Conservation (phyloP, 2,888 invertebrate genomes). For the Gastracanthus pulcherrimus region DNA sequence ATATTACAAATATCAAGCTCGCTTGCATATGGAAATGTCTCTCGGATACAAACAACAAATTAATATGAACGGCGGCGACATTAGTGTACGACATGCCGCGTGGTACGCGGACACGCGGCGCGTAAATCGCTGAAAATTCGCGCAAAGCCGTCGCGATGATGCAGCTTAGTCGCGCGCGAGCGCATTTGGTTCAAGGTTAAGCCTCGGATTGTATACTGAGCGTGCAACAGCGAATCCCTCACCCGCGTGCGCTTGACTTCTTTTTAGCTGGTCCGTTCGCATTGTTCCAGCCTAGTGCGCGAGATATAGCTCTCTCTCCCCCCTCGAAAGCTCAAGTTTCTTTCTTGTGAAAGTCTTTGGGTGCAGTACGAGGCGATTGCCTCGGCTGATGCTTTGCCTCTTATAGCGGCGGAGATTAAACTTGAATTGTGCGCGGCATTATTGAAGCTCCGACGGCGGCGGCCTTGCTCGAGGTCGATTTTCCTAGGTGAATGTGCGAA, state of each 20-base stretch:
- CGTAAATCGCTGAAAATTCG: neutral
- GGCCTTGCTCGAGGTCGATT: neutral
- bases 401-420: neutral
- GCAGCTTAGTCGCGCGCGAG: neutral
- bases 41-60: neutral
- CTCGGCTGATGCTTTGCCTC: neutral
- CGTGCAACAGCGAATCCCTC: neutral
- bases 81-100: too few relatives aligned
- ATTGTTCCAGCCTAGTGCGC: neutral
- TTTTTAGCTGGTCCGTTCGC: neutral
- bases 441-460: neutral
- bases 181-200: constrained; percentile 29
- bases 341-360: too few relatives aligned
- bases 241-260: too few relatives aligned
- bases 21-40: neutral
- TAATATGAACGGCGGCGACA: neutral
- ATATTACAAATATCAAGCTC: neutral
- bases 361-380: neutral
- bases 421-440: neutral
- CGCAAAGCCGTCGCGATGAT: neutral
- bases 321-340: neutral
- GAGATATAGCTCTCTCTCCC: neutral
- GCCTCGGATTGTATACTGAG: neutral
- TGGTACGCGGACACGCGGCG: neutral
- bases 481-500: neutral